Percentiles rank a stretch among this genome's conserved stretches.
phyloP scores from a whole-genome alignment of 2,113 vertebrate genomes.

The Sinocyclocheilus grahami region DNA sequence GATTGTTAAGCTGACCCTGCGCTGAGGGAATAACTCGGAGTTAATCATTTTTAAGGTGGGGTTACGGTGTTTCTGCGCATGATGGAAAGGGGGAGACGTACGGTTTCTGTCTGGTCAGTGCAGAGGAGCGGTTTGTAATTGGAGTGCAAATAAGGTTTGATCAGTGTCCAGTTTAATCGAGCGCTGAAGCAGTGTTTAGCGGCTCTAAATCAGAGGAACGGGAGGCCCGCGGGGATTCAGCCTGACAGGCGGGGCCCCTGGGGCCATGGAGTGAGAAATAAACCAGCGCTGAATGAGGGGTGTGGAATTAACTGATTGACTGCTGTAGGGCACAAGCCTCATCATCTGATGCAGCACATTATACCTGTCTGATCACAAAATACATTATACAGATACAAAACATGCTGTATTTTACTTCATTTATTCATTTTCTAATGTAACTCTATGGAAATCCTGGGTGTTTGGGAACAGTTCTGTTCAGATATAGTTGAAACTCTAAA shows the following conservation, averaged over 20 bases:
- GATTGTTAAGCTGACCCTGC: background rate
- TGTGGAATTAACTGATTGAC: slow-evolving; percentile 84
- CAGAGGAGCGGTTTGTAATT: slow-evolving; percentile 91
- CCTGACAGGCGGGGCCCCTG: slow-evolving; percentile 85
- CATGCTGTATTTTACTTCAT: background rate
- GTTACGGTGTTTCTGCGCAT: slow-evolving; percentile 58
- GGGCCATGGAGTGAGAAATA: slow-evolving; percentile 87
- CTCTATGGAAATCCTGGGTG: background rate
- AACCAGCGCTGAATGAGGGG: slow-evolving; percentile 74
- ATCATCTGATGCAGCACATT: slow-evolving; percentile 75
- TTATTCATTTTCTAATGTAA: background rate
- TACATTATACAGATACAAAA: background rate
- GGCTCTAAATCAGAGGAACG: slow-evolving; percentile 88
- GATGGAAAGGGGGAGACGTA: slow-evolving; percentile 84
- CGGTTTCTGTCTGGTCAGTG: slow-evolving; percentile 90
- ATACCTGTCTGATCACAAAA: background rate
- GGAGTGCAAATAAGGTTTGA: slow-evolving; percentile 99
- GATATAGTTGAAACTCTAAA: background rate
- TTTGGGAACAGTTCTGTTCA: background rate
- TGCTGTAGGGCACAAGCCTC: slow-evolving; percentile 88
- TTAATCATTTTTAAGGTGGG: slow-evolving; percentile 92
- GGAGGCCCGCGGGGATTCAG: slow-evolving; percentile 86
- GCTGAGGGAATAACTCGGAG: slow-evolving; percentile 58
- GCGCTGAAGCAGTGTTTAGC: slow-evolving; percentile 85
- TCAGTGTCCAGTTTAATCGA: slow-evolving; percentile 96